phyloP scores from a whole-genome alignment of 2,888 invertebrate species.

The Scelioninae gen. 1 region DNA sequence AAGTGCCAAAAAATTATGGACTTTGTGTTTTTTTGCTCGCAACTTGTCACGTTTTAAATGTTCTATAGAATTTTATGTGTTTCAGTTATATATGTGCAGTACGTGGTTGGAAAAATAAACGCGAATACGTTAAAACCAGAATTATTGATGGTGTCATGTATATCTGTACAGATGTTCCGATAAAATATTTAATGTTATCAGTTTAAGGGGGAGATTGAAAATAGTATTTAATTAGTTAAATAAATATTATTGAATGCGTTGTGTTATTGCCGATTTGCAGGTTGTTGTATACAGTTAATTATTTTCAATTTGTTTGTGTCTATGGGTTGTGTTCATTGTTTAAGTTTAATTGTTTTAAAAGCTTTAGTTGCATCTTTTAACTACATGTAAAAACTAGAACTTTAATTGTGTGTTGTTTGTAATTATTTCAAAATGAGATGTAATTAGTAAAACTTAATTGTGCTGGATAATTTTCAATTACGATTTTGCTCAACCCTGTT shows the following conservation, averaged over 20 bases:
- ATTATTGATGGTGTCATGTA: constrained; percentile 29
- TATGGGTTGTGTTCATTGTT: no score
- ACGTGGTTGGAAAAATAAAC: constrained; percentile 51
- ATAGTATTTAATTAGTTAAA: background rate
- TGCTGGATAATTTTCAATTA: constrained; percentile 37
- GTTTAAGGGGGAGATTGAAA: background rate
- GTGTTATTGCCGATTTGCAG: background rate
- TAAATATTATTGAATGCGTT: background rate
- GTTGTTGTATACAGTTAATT: background rate
- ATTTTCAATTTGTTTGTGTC: background rate
- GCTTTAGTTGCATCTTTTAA: background rate
- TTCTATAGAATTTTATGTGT: constrained; percentile 52
- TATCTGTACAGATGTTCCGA: constrained; percentile 4
- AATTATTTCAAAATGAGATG: constrained; percentile 18
- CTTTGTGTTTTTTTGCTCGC: constrained; percentile 1
- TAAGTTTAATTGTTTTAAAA: no score
- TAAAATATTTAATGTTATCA: constrained; percentile 11
- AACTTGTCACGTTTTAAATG: constrained; percentile 51
- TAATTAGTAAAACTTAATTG: constrained; percentile 38
- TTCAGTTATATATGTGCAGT: constrained; percentile 35
- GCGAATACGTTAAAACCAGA: constrained; percentile 37
- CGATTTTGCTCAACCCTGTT: constrained; percentile 29
- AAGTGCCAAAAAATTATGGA: constrained; percentile 17
- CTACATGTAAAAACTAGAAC: background rate
- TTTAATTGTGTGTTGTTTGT: constrained; percentile 15